Base-by-base conservation (phyloP, 2,797 vertebrate species). In the Chelon auratus region DNA sequence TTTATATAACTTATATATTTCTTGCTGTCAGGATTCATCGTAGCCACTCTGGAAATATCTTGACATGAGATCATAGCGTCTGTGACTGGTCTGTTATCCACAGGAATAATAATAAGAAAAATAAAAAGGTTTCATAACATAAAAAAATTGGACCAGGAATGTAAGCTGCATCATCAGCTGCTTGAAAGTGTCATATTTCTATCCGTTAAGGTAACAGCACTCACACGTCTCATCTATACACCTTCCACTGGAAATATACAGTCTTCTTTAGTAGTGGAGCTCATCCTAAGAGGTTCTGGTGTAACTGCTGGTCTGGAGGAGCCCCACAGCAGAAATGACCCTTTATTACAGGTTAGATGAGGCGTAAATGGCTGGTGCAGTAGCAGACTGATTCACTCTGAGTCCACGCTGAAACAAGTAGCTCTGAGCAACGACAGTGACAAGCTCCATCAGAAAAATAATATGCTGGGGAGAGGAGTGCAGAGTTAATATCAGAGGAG, bases 1-100 rank as follows among this genome's bases (percentile, higher is more conserved):
- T 80, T 80, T 78, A 80, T 78, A 74, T 54, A 62, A 52, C 83
- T 70, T 45, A 75, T 75, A 74, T 74, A 63, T 85, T 85, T 77
- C 75, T 59, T 2, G 78, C 80, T 87, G 86, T 82, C 84, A 69
- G 56, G 75, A 51, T 42, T 78, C 73, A 54, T 74, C 62, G 72
- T 40, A 20, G 74, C 67, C 60, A 62, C 80, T 68, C 78, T 61
- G 70, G 72, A 81, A 82, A 85, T 55, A 64, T 83, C 77, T 56
- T 62, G 77, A 77, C 83, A 45, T 15, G 18, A 77, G 74, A 85
- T 85, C 75, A 80, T 39, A 78, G 73, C 3, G 54, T 62, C n/a
- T 48, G 11, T 55, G 71, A 69, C 70, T 73, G 68, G 57, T 62
- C 76, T 65, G 59, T 74, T 83, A 78, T 72, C 71, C 58, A 11